Evolutionary conservation across 2,888 invertebrate species (phyloP), one percentile per base, ranked within the genome.

Genomic region (Thelaira solivaga): DNA sequence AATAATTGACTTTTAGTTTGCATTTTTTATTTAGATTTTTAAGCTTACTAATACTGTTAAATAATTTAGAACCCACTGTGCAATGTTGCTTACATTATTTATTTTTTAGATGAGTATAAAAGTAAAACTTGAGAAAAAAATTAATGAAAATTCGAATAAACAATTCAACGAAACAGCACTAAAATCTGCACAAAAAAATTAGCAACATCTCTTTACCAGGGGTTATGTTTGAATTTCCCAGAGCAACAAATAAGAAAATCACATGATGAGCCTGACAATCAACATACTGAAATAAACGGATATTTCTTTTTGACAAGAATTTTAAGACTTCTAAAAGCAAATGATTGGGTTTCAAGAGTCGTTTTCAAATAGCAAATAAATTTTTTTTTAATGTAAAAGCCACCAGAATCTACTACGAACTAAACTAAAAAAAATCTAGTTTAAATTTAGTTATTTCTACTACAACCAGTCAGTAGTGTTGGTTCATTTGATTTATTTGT

Each of bases 371-470:
- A 49, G 13, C 34, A 73, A 59, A 65, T 24, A 47, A 47, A 57
- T 6, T 1, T n/a, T 36, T 62, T 72, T 36, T 31, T 5, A 62
- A 53, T 45, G 24, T 34, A 39, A 24, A 7, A 29, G 20, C 13
- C 47, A n/a, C 26, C 36, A 71, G 29, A 41, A 64, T n/a, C 22
- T 18, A 16, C 39, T 41, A 59, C 53, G 65, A 64, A 61, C 4
- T 26, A 55, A 74, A 74, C 78, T 78, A 64, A 59, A 51, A 71
- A 74, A 76, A 74, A 64, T 74, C 65, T 74, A 47, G 69, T 74
- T 78, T 71, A n/a, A 59, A 53, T 74, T 78, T 74, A 65, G 53
- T 74, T 74, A n/a, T 77, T 74, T 71, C 65, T 65, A 49, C 47
- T 34, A 64, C 67, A 77, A 68, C 62, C 22, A 62, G 67, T 62